Percentiles rank a stretch among this genome's conserved stretches.
phyloP scores from a whole-genome alignment of 30 jellyfish, hydroid and myxozoan species.

The Hydractinia echinata region DNA sequence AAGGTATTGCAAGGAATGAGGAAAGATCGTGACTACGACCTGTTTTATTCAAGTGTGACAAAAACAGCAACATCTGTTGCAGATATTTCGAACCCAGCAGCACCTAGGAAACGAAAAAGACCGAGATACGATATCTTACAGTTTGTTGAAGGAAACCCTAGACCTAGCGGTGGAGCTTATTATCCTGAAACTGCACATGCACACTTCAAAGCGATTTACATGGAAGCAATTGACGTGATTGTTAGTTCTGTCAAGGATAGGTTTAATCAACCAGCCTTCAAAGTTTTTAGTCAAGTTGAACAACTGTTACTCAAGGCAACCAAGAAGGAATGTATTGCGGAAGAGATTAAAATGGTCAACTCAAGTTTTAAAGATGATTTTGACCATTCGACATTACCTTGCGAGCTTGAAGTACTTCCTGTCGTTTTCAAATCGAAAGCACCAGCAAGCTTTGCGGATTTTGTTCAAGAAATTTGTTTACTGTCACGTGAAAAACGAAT shows the following conservation, averaged over 20 bases:
- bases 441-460: no score
- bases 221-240: conserved; percentile 1
- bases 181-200: conserved; percentile 30
- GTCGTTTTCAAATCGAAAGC: no score
- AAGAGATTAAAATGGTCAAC: no score
- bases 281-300: no score
- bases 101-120: conserved; percentile 4
- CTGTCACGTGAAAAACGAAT: no score
- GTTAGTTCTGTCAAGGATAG: conserved; percentile 3
- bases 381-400: no score
- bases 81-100: background rate
- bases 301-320: no score
- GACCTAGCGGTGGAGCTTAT: background rate
- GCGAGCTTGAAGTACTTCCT: no score
- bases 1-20: background rate
- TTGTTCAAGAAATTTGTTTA: no score
- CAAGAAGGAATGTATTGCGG: no score
- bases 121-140: background rate
- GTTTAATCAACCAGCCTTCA: conserved; percentile 31
- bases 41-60: background rate
- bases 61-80: background rate
- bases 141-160: background rate
- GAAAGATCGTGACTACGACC: background rate
- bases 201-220: conserved; percentile 4
- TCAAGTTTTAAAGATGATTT: no score